Evolutionary conservation across 2,888 invertebrate genomes (phyloP).

Genomic region (Perdita meconis): DNA sequence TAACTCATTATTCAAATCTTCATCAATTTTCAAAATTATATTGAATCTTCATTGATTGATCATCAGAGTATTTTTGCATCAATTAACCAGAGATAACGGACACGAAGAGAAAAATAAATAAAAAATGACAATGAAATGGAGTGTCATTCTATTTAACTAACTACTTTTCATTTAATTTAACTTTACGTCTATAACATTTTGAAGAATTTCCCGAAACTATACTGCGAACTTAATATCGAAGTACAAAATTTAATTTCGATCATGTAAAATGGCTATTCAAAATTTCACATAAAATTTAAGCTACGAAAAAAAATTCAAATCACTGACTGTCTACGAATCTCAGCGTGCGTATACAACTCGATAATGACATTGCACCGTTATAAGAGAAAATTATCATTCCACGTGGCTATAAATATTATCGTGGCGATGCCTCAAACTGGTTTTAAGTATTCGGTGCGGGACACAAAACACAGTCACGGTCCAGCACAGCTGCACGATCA

Average conservation of each 20-base stretch:
- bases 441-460: slow-evolving; percentile 65
- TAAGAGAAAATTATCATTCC: slow-evolving; percentile 52
- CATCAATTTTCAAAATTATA: no score
- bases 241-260: background rate
- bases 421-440: slow-evolving; percentile 64
- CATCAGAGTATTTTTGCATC: no score
- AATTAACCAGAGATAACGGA: no score
- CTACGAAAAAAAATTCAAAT: background rate
- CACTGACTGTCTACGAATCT: background rate
- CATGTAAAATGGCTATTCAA: background rate
- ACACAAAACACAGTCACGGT: slow-evolving; percentile 57
- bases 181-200: no score
- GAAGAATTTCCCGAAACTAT: no score
- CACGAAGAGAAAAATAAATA: no score
- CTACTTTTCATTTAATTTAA: no score
- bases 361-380: slow-evolving; percentile 55
- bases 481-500: slow-evolving; percentile 61
- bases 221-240: slow-evolving; percentile 11
- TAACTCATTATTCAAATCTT: no score
- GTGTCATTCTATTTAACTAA: no score
- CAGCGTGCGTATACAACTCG: background rate
- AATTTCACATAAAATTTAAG: background rate
- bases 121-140: no score
- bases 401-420: slow-evolving; percentile 63
- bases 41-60: no score